phyloP scores from a whole-genome alignment of 2,113 vertebrate species.

The Pachypanchax playfairii region DNA sequence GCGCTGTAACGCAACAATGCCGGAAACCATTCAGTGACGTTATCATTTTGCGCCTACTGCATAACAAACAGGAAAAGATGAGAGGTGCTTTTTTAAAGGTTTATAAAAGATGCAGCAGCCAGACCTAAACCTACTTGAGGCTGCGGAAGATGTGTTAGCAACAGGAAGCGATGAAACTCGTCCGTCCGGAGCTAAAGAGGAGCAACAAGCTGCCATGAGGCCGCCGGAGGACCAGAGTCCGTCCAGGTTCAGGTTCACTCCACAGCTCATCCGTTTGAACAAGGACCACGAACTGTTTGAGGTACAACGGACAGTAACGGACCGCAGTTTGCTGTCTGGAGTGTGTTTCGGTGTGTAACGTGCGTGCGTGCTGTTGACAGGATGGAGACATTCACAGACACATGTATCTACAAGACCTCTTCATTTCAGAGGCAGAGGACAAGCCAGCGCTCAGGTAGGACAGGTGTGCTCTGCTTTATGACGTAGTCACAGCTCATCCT shows the following conservation, averaged over 20 bases:
- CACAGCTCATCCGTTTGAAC: conserved; percentile 70
- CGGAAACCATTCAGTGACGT: conserved; percentile 4
- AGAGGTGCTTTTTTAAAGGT: not conserved
- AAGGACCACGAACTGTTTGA: conserved; percentile 82
- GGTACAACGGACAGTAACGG: conserved; percentile 61
- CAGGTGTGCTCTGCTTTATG: not conserved
- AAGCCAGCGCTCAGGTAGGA: conserved; percentile 51
- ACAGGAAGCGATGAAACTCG: not conserved
- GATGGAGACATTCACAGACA: conserved; percentile 88
- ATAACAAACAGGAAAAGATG: not conserved
- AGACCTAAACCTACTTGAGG: not conserved
- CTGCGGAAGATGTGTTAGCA: not conserved
- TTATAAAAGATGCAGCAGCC: conserved; percentile 46
- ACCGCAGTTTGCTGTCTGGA: no score
- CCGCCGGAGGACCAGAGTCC: conserved; percentile 33
- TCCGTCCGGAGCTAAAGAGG: not conserved
- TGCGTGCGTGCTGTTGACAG: conserved; percentile 59
- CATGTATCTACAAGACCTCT: conserved; percentile 84
- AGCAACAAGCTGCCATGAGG: not conserved
- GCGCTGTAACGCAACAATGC: not conserved
- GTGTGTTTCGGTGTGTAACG: not conserved
- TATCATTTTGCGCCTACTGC: conserved; percentile 29
- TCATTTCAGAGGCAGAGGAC: conserved; percentile 68
- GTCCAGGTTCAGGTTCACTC: conserved; percentile 76
- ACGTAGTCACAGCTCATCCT: not conserved